phyloP scores from a whole-genome alignment of 1,140 invertebrate species.

The Brachionus angularis region DNA sequence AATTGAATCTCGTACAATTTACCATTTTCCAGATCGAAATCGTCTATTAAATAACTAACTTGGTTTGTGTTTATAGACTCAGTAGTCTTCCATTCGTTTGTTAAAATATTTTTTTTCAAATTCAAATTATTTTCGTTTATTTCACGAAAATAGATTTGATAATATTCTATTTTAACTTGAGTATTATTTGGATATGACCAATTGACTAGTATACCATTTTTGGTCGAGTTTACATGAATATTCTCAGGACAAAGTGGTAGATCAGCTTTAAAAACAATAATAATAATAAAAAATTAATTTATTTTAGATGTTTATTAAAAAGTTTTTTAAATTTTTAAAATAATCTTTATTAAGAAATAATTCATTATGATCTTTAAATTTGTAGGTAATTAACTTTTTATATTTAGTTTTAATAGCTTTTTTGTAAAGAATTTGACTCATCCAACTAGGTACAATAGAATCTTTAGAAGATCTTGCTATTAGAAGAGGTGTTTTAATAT shows the following conservation, averaged over 20 bases:
- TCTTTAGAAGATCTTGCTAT: not conserved
- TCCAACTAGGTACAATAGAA: not conserved
- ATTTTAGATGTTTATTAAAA: not conserved
- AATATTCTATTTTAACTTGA: constrained; percentile 27
- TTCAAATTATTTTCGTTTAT: not conserved
- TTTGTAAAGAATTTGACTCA: not conserved
- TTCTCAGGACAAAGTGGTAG: constrained; percentile 21
- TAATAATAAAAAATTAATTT: not conserved
- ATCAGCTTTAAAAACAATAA: constrained; percentile 19
- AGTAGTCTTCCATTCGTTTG: constrained; percentile 34
- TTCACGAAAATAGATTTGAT: constrained; percentile 39
- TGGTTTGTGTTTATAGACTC: not conserved
- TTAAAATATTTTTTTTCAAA: not conserved
- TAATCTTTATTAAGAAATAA: not conserved
- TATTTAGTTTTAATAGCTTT: not conserved
- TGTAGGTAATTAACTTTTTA: not conserved
- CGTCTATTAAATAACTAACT: constrained; percentile 19
- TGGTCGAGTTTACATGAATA: not conserved
- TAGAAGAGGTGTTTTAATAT: not conserved
- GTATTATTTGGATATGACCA: constrained; percentile 30
- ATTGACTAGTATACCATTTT: constrained; percentile 18
- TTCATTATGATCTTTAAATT: not conserved
- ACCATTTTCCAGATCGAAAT: constrained; percentile 3
- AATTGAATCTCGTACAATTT: constrained; percentile 32
- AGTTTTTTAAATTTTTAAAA: not conserved